phyloP scores from a whole-genome alignment of 2,113 vertebrate species.

The Desmodus rotundus region DNA sequence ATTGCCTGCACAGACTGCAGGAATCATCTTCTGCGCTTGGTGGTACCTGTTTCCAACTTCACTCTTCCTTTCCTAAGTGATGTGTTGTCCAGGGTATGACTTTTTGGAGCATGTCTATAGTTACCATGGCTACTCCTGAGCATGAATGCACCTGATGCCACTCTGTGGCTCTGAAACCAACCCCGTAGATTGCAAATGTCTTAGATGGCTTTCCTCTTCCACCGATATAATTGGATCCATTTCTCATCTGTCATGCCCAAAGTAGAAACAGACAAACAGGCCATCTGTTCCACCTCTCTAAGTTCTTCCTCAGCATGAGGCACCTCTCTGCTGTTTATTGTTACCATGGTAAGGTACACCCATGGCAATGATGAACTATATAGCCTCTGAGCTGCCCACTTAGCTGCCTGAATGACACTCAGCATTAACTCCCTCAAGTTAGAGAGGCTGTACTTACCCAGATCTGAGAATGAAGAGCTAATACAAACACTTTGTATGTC shows the following conservation, averaged over 20 bases:
- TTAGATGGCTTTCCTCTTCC: conserved; percentile 63
- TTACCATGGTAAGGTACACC: conserved; percentile 61
- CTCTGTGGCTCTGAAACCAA: conserved; percentile 46
- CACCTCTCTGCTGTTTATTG: conserved; percentile 37
- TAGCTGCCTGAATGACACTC: conserved; percentile 18
- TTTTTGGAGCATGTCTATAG: background rate
- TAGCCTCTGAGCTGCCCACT: conserved; percentile 34
- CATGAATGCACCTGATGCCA: background rate
- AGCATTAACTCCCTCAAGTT: background rate
- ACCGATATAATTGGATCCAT: conserved; percentile 76
- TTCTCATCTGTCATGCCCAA: conserved; percentile 76
- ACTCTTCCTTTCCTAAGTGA: background rate
- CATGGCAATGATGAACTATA: conserved; percentile 27
- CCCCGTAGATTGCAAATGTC: conserved; percentile 50
- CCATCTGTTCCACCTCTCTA: conserved; percentile 70
- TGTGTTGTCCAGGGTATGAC: background rate
- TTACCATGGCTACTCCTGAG: conserved; percentile 29
- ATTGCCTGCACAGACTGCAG: background rate
- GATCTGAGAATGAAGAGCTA: background rate
- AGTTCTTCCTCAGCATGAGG: conserved; percentile 53
- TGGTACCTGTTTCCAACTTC: background rate
- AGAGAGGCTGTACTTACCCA: background rate
- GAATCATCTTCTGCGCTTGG: background rate
- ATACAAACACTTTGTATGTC: background rate
- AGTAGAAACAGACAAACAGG: conserved; percentile 69